These are phyloP conservation scores for Phrynosoma blainvillii DNA, from an alignment of 2,113 vertebrate species.

Conservation along the genomic window DNA sequence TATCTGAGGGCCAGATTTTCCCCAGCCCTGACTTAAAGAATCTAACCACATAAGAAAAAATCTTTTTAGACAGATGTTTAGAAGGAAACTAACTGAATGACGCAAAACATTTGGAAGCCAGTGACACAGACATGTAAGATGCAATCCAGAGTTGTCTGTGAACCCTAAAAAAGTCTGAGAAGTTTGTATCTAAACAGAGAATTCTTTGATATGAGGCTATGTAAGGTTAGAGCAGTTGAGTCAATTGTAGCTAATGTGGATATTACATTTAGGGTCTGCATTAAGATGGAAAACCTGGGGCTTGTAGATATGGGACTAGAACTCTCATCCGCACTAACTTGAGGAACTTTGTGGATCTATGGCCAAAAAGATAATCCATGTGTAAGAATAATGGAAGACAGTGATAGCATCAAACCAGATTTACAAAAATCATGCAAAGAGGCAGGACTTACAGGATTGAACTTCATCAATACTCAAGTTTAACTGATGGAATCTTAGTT, in stretches of 20 bases:
- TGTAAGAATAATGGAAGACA: not conserved
- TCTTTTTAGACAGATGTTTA: no score
- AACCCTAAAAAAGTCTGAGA: no score
- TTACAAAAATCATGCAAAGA: not conserved
- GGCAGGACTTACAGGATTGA: not conserved
- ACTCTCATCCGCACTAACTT: not conserved
- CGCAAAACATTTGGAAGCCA: not conserved
- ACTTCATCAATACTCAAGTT: not conserved
- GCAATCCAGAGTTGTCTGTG: not conserved
- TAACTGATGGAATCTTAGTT: not conserved
- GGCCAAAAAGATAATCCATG: not conserved
- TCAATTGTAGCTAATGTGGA: not conserved
- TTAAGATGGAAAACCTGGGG: not conserved
- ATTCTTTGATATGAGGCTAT: not conserved
- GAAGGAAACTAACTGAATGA: no score
- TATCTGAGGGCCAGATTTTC: not conserved
- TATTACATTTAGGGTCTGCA: not conserved
- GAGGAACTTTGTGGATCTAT: not conserved
- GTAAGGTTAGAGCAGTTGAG: not conserved
- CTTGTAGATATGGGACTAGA: not conserved
- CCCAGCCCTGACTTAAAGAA: not conserved
- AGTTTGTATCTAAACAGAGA: not conserved
- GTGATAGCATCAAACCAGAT: not conserved
- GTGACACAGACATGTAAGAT: not conserved
- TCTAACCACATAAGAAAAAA: no score